Base-by-base conservation (phyloP, 2,888 invertebrate species). In the Microctonus brassicae region DNA sequence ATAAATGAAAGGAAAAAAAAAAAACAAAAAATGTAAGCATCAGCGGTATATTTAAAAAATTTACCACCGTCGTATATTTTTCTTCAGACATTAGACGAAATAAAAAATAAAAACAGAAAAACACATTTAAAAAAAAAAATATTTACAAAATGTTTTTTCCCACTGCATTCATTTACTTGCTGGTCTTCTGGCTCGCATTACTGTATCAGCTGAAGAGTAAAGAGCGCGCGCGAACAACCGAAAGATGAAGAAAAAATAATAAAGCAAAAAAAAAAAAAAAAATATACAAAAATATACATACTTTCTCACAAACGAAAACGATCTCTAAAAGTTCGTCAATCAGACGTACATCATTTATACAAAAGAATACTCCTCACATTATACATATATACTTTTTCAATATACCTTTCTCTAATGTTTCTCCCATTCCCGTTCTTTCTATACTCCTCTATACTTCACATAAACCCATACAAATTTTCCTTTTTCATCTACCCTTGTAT, bases 111-210 rank as follows among this genome's bases (percentile, higher is more conserved):
- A n/a, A n/a, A n/a, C n/a, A n/a, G n/a, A n/a, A n/a, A 39, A 39
- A 13, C 13, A 11, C n/a, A n/a, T n/a, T n/a, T 39, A 39, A 13
- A 3, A 53, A 47, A 68, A 47, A 62, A 70, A 71, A 67, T 58
- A 72, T 42, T 68, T 70, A 72, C 65, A 73, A 75, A 73, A 70
- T 75, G n/a, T n/a, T 70, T 75, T 76, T 24, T n/a, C 10, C 57
- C 33, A 58, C 24, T 33, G 17, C 29, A 22, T n/a, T 17, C 17
- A n/a, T 62, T n/a, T 39, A 39, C 47, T 26, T 47, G 26, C 29
- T 26, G 10, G 42, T 29, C 29, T n/a, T 63, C 52, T 24, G 36
- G 33, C 20, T 60, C 34, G 22, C n/a, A 60, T 60, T 20, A 42
- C 47, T 47, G 29, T 29, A n/a, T n/a, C 22, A 57, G 53, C 64